Conservation (phyloP, 2,797 vertebrate genomes). For the Bradypus variegatus region DNA sequence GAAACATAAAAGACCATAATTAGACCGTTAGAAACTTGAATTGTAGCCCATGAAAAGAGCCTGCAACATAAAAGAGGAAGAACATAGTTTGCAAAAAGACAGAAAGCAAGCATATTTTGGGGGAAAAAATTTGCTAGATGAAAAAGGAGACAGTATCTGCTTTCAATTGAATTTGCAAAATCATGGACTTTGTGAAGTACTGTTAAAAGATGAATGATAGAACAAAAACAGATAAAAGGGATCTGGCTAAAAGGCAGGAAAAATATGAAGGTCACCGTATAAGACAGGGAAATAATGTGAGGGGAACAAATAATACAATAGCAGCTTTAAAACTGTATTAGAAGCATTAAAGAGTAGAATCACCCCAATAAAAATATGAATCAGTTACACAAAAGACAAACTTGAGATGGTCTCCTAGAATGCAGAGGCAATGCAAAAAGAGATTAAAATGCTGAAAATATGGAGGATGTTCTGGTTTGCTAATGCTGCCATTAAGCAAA, state of each 20-base stretch:
- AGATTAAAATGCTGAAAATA: not conserved
- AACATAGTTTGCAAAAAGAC: not conserved
- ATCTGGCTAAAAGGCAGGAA: not conserved
- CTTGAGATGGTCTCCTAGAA: not conserved
- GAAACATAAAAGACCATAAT: not conserved
- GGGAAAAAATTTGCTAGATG: not conserved
- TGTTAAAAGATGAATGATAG: not conserved
- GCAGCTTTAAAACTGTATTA: not conserved
- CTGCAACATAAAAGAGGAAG: not conserved
- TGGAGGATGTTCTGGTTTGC: not conserved
- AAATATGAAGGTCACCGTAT: not conserved
- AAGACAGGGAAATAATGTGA: not conserved
- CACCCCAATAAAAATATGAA: not conserved
- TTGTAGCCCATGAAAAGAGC: not conserved
- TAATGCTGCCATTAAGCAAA: too few relatives aligned
- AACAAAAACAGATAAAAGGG: not conserved
- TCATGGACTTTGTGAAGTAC: not conserved
- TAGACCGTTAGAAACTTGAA: not conserved
- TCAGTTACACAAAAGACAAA: constrained; percentile 12
- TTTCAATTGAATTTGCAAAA: not conserved
- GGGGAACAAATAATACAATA: not conserved
- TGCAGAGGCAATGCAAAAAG: not conserved
- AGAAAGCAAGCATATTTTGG: not conserved
- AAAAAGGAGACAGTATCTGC: not conserved
- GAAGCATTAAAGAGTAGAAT: not conserved